Conservation (phyloP, 2,888 invertebrate genomes). For the Heliconius aoede region DNA sequence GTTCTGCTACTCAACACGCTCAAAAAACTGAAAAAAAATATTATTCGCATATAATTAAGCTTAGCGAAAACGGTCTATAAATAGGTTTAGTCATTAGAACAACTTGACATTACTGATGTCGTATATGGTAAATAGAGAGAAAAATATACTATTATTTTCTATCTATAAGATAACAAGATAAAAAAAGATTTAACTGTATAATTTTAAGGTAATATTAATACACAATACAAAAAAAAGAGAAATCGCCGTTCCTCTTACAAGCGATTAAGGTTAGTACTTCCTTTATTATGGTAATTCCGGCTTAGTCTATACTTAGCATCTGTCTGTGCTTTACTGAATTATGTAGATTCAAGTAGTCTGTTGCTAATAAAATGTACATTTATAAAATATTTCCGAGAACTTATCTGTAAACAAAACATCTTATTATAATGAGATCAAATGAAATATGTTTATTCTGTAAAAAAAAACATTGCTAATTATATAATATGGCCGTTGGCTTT, state of each 20-base stretch:
- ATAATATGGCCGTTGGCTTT: too few species aligned
- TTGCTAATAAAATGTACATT: constrained; percentile 18
- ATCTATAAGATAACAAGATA: too few species aligned
- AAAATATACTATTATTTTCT: too few species aligned
- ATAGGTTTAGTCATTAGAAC: too few species aligned
- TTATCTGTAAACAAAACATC: background rate
- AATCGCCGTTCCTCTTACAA: constrained; percentile 24
- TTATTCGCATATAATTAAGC: constrained; percentile 89
- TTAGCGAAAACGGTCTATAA: too few species aligned
- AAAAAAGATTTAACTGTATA: too few species aligned
- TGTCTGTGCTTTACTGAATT: constrained; percentile 33
- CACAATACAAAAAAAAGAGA: too few species aligned
- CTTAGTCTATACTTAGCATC: constrained; percentile 31
- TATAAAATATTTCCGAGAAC: constrained; percentile 10
- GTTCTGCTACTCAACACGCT: too few species aligned
- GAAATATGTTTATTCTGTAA: too few species aligned
- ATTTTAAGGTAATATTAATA: background rate
- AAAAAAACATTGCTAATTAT: too few species aligned
- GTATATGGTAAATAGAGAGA: too few species aligned
- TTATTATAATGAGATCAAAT: background rate
- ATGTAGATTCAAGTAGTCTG: constrained; percentile 25
- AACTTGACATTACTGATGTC: too few species aligned
- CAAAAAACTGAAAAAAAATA: background rate
- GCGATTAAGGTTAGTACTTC: constrained; percentile 33
- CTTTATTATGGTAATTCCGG: constrained; percentile 42